These are phyloP conservation scores for Phalacrocorax brasilianus DNA, from an alignment of 2,113 vertebrate species.

Conservation along the genomic window DNA sequence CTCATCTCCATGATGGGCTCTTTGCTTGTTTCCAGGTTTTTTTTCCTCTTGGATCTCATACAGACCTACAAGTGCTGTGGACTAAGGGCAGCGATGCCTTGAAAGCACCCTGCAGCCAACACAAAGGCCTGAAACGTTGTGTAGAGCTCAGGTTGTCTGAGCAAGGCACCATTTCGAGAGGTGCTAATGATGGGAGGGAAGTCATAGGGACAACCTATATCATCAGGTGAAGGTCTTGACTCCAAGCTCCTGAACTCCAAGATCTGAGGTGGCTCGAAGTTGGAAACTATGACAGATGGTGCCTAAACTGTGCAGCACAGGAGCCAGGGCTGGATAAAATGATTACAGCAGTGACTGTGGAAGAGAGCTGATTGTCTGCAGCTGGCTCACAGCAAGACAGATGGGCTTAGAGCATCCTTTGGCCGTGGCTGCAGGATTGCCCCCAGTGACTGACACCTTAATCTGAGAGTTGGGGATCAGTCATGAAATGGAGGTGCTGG, in stretches of 20 bases:
- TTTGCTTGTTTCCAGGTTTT: background rate
- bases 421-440: background rate
- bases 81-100: background rate
- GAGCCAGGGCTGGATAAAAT: background rate
- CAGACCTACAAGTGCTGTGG: accelerated
- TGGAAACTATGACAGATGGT: background rate
- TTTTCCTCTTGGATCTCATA: background rate
- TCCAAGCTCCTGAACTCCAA: background rate
- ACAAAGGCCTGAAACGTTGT: background rate
- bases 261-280: background rate
- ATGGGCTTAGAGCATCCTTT: background rate
- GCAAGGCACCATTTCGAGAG: background rate
- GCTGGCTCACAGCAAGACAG: background rate
- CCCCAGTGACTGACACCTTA: background rate
- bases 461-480: background rate
- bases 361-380: background rate
- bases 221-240: background rate
- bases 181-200: background rate
- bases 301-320: background rate
- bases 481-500: background rate
- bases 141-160: background rate
- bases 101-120: background rate
- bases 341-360: background rate
- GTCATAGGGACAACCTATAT: too few species aligned
- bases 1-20: background rate